Evolutionary conservation across 2,797 vertebrate species (phyloP), one percentile per base, ranked within the genome.

Genomic region (Sebastes nivosus): DNA sequence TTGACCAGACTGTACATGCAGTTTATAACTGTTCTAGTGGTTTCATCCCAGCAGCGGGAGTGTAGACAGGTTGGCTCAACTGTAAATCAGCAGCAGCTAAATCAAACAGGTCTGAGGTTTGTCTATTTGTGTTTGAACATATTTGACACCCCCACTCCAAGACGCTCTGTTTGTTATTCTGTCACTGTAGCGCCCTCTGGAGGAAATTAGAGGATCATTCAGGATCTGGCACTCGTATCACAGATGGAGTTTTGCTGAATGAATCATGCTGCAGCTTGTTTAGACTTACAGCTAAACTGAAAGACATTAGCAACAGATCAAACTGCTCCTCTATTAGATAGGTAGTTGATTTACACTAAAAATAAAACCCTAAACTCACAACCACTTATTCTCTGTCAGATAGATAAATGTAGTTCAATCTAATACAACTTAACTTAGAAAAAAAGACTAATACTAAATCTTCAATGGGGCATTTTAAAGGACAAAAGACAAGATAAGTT

Each of bases 171-270:
- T 69, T 13, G 59, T 8, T 79, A 68, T 18, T 16, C 27, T 87
- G 84, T 87, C 70, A 69, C 65, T 74, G 75, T 82, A 86, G 83
- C 77, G 4, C 89, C 94, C 89, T 70, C 95, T 93, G 61, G 75
- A 87, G 95, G 90, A 57, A 27, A 73, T 29, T 10, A 25, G 58
- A 18, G 36, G 68, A 0, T 24, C 30, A 0, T 54, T 82, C 74
- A 30, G 46, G 25, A 12, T n/a, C 2, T 5, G 71, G 24, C 34
- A 2, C 20, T 6, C 4, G 0, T 0, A 22, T 50, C 36, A 34
- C 36, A 42, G 68, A 36, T 67, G 24, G 22, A 38, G 38, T 72
- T 52, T n/a, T 57, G 58, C 52, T 74, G 36, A 68, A 67, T 76
- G 72, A 78, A 73, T 80, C 71, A 18, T 57, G 25, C n/a, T 67